Base-by-base conservation (phyloP, 2,113 vertebrate genomes). In the Brachyhypopomus gauderio region DNA sequence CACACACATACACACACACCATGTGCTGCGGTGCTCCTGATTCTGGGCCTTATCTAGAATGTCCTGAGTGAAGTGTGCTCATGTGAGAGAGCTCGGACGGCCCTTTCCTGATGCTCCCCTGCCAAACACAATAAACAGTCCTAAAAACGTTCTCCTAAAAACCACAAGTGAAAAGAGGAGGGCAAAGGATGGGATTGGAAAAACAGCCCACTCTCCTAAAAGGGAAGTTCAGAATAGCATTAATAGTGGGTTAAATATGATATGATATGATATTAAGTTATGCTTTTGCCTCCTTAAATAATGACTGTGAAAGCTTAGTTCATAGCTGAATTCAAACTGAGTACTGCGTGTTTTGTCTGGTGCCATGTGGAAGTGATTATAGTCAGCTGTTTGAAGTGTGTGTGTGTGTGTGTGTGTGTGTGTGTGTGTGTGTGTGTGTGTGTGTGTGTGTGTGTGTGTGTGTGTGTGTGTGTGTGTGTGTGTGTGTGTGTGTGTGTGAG, bases 311-410 rank as follows among this genome's bases (percentile, higher is more conserved):
- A 5, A 41, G 16, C 8, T 41, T 25, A 41, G 25, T 58, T 55
- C 41, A 12, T 7, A 36, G 16, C 58, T 0, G n/a, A 23, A 19
- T 69, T n/a, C 63, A 72, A 34, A 30, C 73, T 34, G 7, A 12
- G 59, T 67, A 8, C 14, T 11, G 27, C 22, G 45, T 67, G 79
- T 75, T 30, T 75, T 75, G 79, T 62, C 48, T 55, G 11, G 56
- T 6, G 14, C 19, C 85, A 78, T 77, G 62, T 70, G 85, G 77
- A 62, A 80, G 69, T 60, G 64, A 82, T 86, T 86, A 78, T 27
- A 66, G 73, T 79, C 20, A 80, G 76, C 23, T 56, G 19, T 64
- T 79, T 34, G 55, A 80, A 72, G 34, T 25, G 27, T 3, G 75
- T 79, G 70, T n/a, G 30, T 30, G 58, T 20, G 30, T 85, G 75